Evolutionary conservation across 37 sponge, comb jelly and placozoan genomes (phyloP).

Genomic region (Eunapius fragilis): DNA sequence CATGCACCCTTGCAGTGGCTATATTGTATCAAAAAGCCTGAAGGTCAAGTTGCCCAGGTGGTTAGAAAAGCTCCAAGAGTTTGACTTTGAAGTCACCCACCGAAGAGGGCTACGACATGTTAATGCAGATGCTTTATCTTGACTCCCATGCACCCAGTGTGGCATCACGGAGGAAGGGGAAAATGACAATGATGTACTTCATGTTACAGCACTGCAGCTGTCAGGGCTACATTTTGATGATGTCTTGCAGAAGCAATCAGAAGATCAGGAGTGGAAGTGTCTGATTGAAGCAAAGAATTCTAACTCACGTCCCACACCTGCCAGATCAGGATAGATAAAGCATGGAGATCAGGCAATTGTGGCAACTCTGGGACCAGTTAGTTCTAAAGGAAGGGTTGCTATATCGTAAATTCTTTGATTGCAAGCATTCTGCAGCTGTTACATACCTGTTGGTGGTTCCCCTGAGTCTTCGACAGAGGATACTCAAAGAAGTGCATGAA

Average conservation of each 20-base stretch:
- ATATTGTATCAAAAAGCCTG: no score
- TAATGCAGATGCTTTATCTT: constrained; percentile 50
- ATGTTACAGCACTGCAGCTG: no score
- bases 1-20: constrained; percentile 1
- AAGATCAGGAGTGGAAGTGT: no score
- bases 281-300: no score
- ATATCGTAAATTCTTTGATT: neutral
- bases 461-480: neutral
- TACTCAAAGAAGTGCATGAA: constrained; percentile 12
- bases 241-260: no score
- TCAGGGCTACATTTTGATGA: no score
- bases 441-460: constrained; percentile 37
- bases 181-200: no score
- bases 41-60: no score
- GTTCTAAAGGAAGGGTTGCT: constrained; percentile 10
- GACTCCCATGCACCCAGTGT: constrained; percentile 36
- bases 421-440: neutral
- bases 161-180: neutral
- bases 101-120: constrained; percentile 14
- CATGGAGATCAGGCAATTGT: neutral
- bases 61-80: constrained; percentile 16
- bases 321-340: no score
- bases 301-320: no score
- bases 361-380: constrained; percentile 36
- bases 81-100: constrained; percentile 39